Conservation (phyloP, 2,888 invertebrate genomes). For the Ptychoptera albimana region DNA sequence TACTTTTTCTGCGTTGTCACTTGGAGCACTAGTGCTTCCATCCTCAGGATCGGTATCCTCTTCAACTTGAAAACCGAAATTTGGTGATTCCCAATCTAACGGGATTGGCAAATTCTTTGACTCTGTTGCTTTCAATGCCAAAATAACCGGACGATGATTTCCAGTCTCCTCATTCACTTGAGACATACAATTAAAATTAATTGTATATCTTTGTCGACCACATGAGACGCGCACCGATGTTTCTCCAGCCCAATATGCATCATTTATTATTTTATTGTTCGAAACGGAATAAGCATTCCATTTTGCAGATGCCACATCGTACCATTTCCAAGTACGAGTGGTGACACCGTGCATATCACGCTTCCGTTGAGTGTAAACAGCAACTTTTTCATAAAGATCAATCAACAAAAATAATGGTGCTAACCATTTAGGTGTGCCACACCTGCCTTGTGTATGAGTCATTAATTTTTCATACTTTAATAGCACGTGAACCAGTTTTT, state of each 20-base stretch:
- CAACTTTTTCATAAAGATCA: conserved; percentile 61
- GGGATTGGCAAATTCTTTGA: conserved; percentile 2
- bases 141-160: conserved; percentile 62
- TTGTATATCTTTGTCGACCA: conserved; percentile 56
- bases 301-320: conserved; percentile 61
- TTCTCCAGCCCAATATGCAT: conserved; percentile 59
- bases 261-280: conserved; percentile 61
- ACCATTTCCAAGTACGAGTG: conserved; percentile 61
- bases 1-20: background rate
- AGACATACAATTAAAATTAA: conserved; percentile 64
- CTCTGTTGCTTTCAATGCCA: conserved; percentile 35
- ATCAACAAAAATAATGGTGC: conserved; percentile 56
- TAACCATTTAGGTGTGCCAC: conserved; percentile 53
- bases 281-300: conserved; percentile 58
- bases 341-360: conserved; percentile 44
- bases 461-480: conserved; percentile 20
- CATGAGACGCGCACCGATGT: conserved; percentile 51
- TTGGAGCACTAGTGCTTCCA: background rate
- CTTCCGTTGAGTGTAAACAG: conserved; percentile 49
- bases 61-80: background rate
- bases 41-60: background rate
- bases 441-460: conserved; percentile 5
- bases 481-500: conserved; percentile 27
- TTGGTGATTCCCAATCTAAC: background rate
- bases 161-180: conserved; percentile 74